Percentiles rank a stretch among this genome's conserved stretches.
phyloP scores from a whole-genome alignment of 2,113 vertebrate species.

The Gorsachius goisagi region DNA sequence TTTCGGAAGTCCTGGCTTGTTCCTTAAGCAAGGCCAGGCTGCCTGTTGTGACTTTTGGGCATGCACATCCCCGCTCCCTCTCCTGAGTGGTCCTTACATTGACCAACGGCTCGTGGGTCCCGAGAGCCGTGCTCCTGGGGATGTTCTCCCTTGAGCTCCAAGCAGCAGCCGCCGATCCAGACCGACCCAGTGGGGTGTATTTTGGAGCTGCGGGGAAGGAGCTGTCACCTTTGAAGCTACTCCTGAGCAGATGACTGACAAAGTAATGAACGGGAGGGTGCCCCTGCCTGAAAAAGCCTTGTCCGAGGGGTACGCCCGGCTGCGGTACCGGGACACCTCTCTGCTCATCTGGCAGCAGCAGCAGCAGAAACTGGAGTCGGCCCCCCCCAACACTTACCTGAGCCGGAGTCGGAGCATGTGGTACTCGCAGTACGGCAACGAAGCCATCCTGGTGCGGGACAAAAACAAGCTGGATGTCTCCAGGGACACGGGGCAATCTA shows the following conservation, averaged over 20 bases:
- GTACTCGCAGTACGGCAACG: conserved; percentile 92
- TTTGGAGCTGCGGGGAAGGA: neutral
- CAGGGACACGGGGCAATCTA: conserved; percentile 78
- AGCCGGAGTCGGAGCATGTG: conserved; percentile 87
- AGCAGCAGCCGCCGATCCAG: neutral
- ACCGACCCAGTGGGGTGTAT: accelerated
- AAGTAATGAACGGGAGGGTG: conserved; percentile 70
- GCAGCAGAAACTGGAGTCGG: conserved; percentile 78
- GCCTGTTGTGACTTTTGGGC: neutral
- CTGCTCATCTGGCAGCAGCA: conserved; percentile 94
- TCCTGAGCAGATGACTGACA: neutral
- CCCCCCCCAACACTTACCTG: conserved; percentile 82
- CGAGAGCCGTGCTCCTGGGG: neutral
- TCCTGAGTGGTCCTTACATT: neutral
- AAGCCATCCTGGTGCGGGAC: conserved; percentile 89
- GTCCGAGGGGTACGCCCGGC: conserved; percentile 79
- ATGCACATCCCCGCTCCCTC: accelerated
- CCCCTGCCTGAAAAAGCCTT: conserved; percentile 87
- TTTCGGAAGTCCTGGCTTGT: accelerated
- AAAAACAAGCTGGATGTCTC: conserved; percentile 63
- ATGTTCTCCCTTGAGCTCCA: neutral
- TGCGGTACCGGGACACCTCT: conserved; percentile 87
- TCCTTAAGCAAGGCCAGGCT: neutral
- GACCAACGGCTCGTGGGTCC: accelerated
- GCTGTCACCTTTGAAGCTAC: neutral